Evolutionary conservation across 2,113 vertebrate genomes (phyloP), one percentile per base, ranked within the genome.

Genomic region (Manacus vitellinus): DNA sequence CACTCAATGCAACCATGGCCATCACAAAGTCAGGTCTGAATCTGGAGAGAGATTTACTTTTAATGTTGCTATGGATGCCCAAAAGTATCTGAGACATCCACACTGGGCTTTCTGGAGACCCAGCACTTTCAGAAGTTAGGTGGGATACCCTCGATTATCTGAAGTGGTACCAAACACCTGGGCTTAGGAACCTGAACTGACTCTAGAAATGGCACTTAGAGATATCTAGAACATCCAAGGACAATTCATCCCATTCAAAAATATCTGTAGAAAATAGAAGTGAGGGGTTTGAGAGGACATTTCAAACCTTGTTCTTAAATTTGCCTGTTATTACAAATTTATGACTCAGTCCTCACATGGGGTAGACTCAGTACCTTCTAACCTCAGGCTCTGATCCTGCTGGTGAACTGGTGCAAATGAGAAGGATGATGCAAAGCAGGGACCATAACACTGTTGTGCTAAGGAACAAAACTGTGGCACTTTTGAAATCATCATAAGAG

Each of bases 111-210:
- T 56, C 33, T 79, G 72, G 47, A 68, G 28, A 67, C 23, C 14
- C 46, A 76, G 28, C 21, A 24, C 14, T n/a, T 62, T 35, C 55
- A 52, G 30, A 52, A 71, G 24, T 25, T 24, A 12, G 7, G 10
- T 47, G 41, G 51, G 21, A 91, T 2, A 12, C 8, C 8, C 17
- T 46, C 0, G 0, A 2, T 73, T 74, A 27, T n/a, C 27, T 68
- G 54, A 81, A 88, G 22, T 37, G 56, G 19, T 37, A 52, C 16
- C 27, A 49, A 71, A 56, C 8, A 27, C 8, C 4, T 58, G 24
- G 54, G 15, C 24, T 54, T 63, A 71, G 62, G 12, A 55, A 56
- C 46, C 11, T 56, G 74, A 70, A 35, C 1, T 70, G 30, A 31
- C 51, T 21, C 8, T 15, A 28, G 24, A 74, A 85, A 56, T 22